A percentile compares a stretch with the other conserved stretches of the same genome.
Conservation (phyloP, 2,797 vertebrate genomes). For the Graptemys geographica region DNA sequence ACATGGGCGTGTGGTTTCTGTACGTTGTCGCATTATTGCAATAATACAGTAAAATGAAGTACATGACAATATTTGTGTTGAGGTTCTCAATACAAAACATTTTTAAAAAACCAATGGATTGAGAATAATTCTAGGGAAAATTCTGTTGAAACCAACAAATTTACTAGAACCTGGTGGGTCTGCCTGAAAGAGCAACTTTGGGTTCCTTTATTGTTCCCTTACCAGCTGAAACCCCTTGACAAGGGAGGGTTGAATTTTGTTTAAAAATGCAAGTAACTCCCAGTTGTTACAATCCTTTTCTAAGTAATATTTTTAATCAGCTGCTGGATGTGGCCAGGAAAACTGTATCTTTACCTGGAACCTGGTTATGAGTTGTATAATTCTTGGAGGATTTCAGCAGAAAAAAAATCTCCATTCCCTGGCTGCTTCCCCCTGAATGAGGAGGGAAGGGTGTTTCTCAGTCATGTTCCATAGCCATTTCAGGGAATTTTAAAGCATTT, state of each 20-base stretch:
- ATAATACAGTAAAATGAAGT: not conserved
- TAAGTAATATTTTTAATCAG: conserved; percentile 26
- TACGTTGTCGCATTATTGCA: not conserved
- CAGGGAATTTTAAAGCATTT: not conserved
- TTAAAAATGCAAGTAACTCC: conserved; percentile 9
- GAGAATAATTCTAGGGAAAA: conserved; percentile 41
- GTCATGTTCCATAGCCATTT: not conserved
- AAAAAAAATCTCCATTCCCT: not conserved
- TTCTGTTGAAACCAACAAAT: conserved; percentile 55
- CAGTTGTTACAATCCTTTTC: conserved; percentile 36
- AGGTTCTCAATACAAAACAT: conserved; percentile 35
- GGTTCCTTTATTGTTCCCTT: conserved; percentile 39
- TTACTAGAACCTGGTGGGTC: not conserved
- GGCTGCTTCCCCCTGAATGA: fast-evolving
- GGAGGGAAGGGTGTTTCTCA: not conserved
- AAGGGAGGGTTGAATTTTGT: not conserved
- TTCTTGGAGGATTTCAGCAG: not conserved
- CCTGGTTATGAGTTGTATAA: conserved; percentile 28
- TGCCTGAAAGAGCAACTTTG: conserved; percentile 62
- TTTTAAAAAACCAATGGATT: conserved; percentile 20
- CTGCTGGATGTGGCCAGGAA: conserved; percentile 45
- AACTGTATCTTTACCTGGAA: conserved; percentile 55
- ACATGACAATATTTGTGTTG: not conserved
- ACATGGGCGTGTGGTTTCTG: conserved; percentile 46
- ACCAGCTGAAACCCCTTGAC: conserved; percentile 10